Conservation (phyloP, 2,888 invertebrate genomes). For the Parascotia fuliginaria region DNA sequence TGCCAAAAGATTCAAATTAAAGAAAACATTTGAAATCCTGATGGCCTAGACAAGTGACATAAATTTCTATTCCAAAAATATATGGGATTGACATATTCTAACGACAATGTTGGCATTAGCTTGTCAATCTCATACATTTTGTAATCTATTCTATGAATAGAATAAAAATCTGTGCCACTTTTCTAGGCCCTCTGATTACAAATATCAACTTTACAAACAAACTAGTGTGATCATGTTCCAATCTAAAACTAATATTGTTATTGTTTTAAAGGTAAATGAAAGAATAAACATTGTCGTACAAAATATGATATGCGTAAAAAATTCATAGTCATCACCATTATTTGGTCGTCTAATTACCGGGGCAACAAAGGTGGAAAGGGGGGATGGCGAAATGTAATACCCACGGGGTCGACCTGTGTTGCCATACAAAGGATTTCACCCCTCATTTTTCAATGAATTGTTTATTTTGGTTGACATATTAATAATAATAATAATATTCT, state of each 20-base stretch:
- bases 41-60: too few relatives aligned
- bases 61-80: too few relatives aligned
- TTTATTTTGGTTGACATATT: not conserved
- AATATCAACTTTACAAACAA: too few relatives aligned
- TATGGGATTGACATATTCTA: too few relatives aligned
- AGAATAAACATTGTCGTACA: slow-evolving; percentile 10
- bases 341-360: slow-evolving; percentile 37
- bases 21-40: too few relatives aligned
- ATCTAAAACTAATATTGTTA: slow-evolving; percentile 3
- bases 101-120: too few relatives aligned
- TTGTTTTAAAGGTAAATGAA: not conserved
- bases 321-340: slow-evolving; percentile 40
- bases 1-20: too few relatives aligned
- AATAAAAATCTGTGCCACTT: too few relatives aligned
- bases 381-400: slow-evolving; percentile 16
- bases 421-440: slow-evolving; percentile 9
- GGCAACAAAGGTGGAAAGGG: slow-evolving; percentile 30
- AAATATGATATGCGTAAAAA: slow-evolving; percentile 35
- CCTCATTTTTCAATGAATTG: not conserved
- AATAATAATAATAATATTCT: too few relatives aligned
- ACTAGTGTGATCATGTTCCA: not conserved
- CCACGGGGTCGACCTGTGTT: slow-evolving; percentile 25
- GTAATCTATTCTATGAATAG: too few relatives aligned
- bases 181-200: too few relatives aligned
- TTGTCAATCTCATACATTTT: too few relatives aligned